phyloP scores from a whole-genome alignment of 2,113 vertebrate genomes.

The Alaudala cheleensis region DNA sequence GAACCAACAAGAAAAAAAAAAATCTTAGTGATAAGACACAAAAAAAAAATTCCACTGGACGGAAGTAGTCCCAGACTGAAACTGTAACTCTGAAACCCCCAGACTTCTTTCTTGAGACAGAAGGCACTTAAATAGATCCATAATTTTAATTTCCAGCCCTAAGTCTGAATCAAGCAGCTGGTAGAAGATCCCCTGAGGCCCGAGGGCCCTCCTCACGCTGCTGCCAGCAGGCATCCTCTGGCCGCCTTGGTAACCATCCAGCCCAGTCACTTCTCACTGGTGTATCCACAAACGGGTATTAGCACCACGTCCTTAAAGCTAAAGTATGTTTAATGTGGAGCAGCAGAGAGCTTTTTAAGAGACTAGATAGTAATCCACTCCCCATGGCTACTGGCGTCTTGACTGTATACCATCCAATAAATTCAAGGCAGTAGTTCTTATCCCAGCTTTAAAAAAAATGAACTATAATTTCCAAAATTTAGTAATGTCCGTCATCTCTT shows the following conservation, averaged over 20 bases:
- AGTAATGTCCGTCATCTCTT: slow-evolving; percentile 68
- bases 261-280: slow-evolving; percentile 69
- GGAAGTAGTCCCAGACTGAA: slow-evolving; percentile 79
- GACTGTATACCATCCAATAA: slow-evolving; percentile 72
- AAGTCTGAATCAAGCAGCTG: slow-evolving; percentile 75
- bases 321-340: slow-evolving; percentile 67
- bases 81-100: slow-evolving; percentile 79
- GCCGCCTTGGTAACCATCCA: slow-evolving; percentile 78
- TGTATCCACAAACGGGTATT: slow-evolving; percentile 77
- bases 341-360: slow-evolving; percentile 63
- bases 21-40: slow-evolving; percentile 76
- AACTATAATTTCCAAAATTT: slow-evolving; percentile 80
- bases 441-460: slow-evolving; percentile 70
- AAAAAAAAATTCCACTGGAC: slow-evolving; percentile 77
- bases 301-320: slow-evolving; percentile 69
- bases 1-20: slow-evolving; percentile 81
- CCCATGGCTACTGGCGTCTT: slow-evolving; percentile 74
- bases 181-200: slow-evolving; percentile 64
- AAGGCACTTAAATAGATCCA: slow-evolving; percentile 77
- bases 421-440: slow-evolving; percentile 70
- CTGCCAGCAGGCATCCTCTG: slow-evolving; percentile 67
- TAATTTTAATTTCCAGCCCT: slow-evolving; percentile 74
- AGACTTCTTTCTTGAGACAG: slow-evolving; percentile 80
- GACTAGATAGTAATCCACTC: slow-evolving; percentile 77
- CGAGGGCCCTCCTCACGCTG: slow-evolving; percentile 41